Percentiles rank a stretch among this genome's conserved stretches.
Evolutionary conservation across 92 coral and sea anemone genomes (phyloP).

Genomic region (Meandrina meandrites): DNA sequence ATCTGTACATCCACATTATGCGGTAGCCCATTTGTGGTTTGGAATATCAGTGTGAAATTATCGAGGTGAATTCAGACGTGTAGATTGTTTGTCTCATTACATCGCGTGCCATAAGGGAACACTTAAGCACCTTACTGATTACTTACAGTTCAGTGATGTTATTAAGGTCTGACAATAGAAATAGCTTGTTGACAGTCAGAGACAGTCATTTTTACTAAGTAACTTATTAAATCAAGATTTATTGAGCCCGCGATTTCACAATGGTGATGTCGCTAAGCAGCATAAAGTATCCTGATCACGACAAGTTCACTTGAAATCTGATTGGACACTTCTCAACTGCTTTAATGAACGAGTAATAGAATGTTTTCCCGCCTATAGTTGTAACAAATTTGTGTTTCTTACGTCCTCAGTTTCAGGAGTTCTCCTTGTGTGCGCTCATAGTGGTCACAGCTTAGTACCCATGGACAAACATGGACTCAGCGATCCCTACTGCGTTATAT

Average conservation of each 20-base stretch:
- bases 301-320: no score
- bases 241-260: not conserved
- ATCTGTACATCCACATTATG: not conserved
- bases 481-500: slow-evolving; percentile 79
- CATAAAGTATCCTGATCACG: no score
- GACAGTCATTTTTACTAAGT: not conserved
- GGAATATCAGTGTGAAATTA: no score
- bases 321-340: no score
- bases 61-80: no score
- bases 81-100: no score
- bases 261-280: not conserved
- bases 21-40: not conserved
- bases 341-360: no score
- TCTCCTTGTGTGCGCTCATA: no score
- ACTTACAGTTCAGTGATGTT: not conserved
- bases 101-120: not conserved
- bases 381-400: slow-evolving; percentile 9
- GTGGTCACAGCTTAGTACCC: no score
- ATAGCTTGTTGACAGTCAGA: not conserved
- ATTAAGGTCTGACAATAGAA: not conserved
- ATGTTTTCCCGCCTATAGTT: no score
- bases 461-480: slow-evolving; percentile 83
- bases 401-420: no score
- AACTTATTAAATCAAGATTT: no score
- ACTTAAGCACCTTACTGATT: not conserved